Evolutionary conservation across 2,888 invertebrate genomes (phyloP), one percentile per base, ranked within the genome.

Genomic region (Macrophya alboannulata): DNA sequence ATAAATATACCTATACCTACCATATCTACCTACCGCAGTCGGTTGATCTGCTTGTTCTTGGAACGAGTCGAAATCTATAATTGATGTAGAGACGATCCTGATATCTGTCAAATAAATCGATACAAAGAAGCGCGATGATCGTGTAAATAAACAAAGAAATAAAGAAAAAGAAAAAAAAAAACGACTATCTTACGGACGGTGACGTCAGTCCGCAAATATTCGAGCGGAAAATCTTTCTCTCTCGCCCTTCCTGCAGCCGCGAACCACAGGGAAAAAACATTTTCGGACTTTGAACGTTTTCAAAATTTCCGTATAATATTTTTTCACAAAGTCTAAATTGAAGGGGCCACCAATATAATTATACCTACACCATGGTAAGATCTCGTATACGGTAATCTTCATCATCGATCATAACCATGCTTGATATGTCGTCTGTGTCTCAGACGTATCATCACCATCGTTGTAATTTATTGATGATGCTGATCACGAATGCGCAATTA

Each of bases 91-190:
- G 45, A n/a, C 72, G 72, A 74, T 15, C 51, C 51, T 37, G 37
- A 68, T 31, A 68, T n/a, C n/a, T 74, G 74, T 74, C 74, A 45
- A 45, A 45, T 74, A 45, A 74, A 74, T 74, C 45, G 74, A 74
- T 74, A 74, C 12, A 12, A 65, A 71, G 17, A 71, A 15, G 17
- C 15, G 1, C 71, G 37, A 40, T 17, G 9, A n/a, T 40, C 71
- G n/a, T 17, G 71, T 43, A n/a, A 74, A 45, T 74, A 74, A 45
- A 68, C 37, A 37, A 68, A 37, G 17, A 17, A 68, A 37, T 12
- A 37, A 15, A 31, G 15, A 31, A 76, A 25, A 48, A 17, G 1
- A 5, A 31, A 76, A 31, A 25, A 76, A 31, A 48, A n/a, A 76
- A n/a, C n/a, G n/a, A n/a, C 45, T n/a, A 12, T n/a, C 8, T 4